A percentile compares a stretch with the other conserved stretches of the same genome.
phyloP scores from a whole-genome alignment of 2,797 vertebrate species.

The Mus minutoides region DNA sequence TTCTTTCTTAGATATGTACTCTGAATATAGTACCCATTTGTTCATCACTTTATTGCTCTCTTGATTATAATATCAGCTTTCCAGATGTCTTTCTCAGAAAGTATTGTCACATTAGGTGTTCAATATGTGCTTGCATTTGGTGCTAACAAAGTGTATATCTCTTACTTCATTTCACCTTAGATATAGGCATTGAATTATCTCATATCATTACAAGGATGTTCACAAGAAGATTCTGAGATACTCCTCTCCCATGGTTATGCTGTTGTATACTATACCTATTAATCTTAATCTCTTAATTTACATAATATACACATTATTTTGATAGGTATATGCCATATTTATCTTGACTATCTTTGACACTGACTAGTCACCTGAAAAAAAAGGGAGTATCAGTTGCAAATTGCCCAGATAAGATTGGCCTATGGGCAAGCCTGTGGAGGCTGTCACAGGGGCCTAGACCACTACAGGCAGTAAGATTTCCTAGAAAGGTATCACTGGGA shows the following conservation, averaged over 20 bases:
- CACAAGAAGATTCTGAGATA: neutral
- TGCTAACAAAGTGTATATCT: neutral
- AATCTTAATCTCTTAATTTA: neutral
- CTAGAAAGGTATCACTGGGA: neutral
- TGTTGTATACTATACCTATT: neutral
- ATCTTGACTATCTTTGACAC: neutral
- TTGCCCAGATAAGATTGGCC: neutral
- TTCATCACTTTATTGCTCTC: neutral
- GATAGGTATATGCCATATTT: neutral
- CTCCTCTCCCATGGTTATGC: neutral
- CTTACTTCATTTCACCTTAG: neutral
- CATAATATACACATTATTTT: neutral
- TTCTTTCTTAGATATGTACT: neutral
- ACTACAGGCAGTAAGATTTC: neutral
- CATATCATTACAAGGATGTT: neutral
- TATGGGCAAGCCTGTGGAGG: neutral
- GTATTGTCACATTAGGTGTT: neutral
- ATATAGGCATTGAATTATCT: neutral
- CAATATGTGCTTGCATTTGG: neutral
- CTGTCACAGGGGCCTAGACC: no score
- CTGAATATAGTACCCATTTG: neutral
- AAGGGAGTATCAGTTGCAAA: neutral
- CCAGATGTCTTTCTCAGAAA: neutral
- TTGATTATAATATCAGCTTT: neutral
- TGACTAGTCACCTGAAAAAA: no score